These are phyloP conservation scores for Paramisgurnus dabryanus DNA, from an alignment of 2,113 vertebrate genomes.

Conservation along the genomic window DNA sequence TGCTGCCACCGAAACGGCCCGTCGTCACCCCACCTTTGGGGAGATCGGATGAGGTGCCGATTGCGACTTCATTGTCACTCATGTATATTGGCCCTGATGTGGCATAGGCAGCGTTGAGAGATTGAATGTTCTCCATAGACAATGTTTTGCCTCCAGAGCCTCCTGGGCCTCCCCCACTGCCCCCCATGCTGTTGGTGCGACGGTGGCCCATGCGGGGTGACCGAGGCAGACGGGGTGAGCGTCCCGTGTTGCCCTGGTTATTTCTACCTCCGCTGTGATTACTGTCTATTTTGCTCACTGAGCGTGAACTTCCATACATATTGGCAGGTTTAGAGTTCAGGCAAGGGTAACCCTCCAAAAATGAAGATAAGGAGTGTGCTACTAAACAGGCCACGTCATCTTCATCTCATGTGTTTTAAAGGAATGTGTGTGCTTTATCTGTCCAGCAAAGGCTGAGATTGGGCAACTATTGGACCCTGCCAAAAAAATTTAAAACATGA, in stretches of 20 bases:
- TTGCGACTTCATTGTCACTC: conserved; percentile 91
- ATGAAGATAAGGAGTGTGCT: neutral
- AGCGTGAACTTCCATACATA: conserved; percentile 96
- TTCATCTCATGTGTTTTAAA: conserved; percentile 5
- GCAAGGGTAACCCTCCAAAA: neutral
- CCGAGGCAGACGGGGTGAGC: conserved; percentile 91
- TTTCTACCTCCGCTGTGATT: conserved; percentile 73
- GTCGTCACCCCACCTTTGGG: conserved; percentile 88
- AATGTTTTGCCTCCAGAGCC: conserved; percentile 91
- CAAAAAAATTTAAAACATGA: conserved; percentile 9
- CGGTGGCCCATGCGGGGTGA: conserved; percentile 95
- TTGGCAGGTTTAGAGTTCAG: conserved; percentile 42
- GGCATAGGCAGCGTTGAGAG: conserved; percentile 95
- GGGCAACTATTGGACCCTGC: conserved; percentile 38
- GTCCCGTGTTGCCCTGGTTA: conserved; percentile 86
- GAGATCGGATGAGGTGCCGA: conserved; percentile 83
- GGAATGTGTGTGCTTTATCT: conserved; percentile 10
- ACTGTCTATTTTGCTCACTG: conserved; percentile 90
- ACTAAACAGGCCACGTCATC: conserved; percentile 29
- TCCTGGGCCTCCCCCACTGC: conserved; percentile 83
- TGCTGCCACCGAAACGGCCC: conserved; percentile 84
- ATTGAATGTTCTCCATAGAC: conserved; percentile 99
- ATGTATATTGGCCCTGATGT: conserved; percentile 97
- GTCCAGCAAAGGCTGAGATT: neutral
- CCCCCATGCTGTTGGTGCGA: conserved; percentile 95